Conservation (phyloP, 2,113 vertebrate genomes). For the Sula dactylatra region DNA sequence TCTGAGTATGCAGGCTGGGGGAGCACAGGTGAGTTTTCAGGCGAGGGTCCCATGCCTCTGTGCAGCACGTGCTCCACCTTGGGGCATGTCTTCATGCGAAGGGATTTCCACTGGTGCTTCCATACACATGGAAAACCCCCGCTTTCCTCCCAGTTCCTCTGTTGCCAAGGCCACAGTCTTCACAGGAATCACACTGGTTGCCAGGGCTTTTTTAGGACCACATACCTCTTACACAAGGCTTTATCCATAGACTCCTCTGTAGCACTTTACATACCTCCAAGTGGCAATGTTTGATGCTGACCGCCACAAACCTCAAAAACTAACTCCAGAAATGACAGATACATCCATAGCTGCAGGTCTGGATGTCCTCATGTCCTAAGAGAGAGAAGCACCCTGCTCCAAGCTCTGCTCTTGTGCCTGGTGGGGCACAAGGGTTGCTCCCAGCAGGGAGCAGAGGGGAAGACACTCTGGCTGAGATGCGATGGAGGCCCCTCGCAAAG, state of each 20-base stretch:
- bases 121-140: accelerated
- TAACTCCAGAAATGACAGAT: not conserved
- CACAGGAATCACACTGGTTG: not conserved
- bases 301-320: not conserved
- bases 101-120: not conserved
- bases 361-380: not conserved
- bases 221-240: not conserved
- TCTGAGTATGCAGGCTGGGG: not conserved
- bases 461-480: not conserved
- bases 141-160: not conserved
- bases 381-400: not conserved
- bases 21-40: not conserved
- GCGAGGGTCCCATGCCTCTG: not conserved
- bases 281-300: not conserved
- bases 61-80: accelerated
- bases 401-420: not conserved
- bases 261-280: not conserved
- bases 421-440: accelerated
- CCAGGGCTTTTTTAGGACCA: not conserved
- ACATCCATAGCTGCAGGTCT: not conserved
- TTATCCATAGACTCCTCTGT: not conserved
- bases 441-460: accelerated
- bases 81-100: not conserved
- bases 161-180: not conserved
- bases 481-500: not conserved